Evolutionary conservation across 2,113 vertebrate genomes (phyloP), one percentile per base, ranked within the genome.

Genomic region (Serilophus lunatus): DNA sequence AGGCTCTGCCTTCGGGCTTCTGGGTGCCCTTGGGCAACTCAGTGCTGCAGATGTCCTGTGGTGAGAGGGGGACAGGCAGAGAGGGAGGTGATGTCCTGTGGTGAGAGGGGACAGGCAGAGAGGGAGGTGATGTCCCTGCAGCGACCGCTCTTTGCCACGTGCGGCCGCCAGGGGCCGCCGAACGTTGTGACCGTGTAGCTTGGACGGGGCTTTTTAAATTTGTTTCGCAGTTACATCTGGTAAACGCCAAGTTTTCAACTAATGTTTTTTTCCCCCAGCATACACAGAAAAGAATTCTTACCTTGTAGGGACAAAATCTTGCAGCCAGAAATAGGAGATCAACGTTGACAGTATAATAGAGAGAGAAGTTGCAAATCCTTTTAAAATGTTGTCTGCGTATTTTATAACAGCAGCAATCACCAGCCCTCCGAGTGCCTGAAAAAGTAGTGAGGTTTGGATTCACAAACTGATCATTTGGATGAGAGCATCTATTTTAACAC

Each of bases 381-480:
- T 99, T 95, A 99, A 98, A 97, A 99, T 99, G 95, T 99, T 99
- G 97, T 99, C 99, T 0, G 99, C 99, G 23, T 99, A 99, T 97
- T 99, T 99, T 98, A 99, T 99, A 96, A 99, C 99, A 88, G 99
- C 99, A 80, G 99, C 99, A 95, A 99, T 98, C 78, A 99, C 99
- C 95, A 99, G 98, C 64, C 99, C 99, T 71, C 99, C 99, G 85
- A 99, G 98, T 86, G 99, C 99, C 99, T 99, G 97, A 40, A 97
- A 96, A 98, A 90, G 96, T 6, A 83, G 9, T 1, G 8, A 90
- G 22, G 56, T 68, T 86, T 74, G 60, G 33, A 83, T 74, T 88
- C 64, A 56, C 31, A 77, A 87, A n/a, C 29, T 36, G 28, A 1
- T 77, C 36, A 65, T 64, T 86, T 69, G 63, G 83, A 42, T 38